phyloP scores from a whole-genome alignment of 1,140 invertebrate genomes.

The Apocrypta bakeri region DNA sequence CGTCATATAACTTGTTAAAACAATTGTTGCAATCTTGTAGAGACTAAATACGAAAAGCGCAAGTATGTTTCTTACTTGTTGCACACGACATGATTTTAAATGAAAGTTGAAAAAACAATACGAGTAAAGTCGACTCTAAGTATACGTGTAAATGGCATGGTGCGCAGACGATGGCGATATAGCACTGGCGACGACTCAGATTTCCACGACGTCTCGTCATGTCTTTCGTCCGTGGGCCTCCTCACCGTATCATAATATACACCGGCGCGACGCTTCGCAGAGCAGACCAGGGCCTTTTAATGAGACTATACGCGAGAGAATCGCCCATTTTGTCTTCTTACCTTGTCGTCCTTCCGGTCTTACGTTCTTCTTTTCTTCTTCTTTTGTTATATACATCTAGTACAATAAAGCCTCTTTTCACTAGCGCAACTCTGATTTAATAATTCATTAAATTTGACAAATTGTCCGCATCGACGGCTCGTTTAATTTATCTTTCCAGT shows the following conservation, averaged over 20 bases:
- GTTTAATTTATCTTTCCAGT: no score
- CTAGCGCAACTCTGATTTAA: no score
- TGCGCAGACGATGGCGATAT: conserved; percentile 2
- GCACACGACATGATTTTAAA: conserved; percentile 5
- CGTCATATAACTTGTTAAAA: no score
- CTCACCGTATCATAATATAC: conserved; percentile 67
- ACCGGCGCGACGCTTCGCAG: conserved; percentile 48
- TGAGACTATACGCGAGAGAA: not conserved
- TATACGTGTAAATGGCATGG: not conserved
- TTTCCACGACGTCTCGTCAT: conserved; percentile 41
- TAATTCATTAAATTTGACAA: no score
- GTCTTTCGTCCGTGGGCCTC: conserved; percentile 65
- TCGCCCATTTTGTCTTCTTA: conserved; percentile 6
- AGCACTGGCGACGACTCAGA: not conserved
- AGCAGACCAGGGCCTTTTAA: conserved; percentile 45
- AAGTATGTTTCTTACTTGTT: not conserved
- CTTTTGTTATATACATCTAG: not conserved
- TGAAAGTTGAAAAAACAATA: not conserved
- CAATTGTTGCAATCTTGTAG: no score
- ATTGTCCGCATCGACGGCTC: no score
- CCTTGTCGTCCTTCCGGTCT: conserved; percentile 15
- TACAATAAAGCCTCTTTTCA: no score
- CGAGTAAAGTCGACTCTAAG: not conserved
- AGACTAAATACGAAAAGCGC: not conserved
- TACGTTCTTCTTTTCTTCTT: not conserved